Evolutionary conservation across 2,888 invertebrate species (phyloP).

Genomic region (Diplolepis rosae): DNA sequence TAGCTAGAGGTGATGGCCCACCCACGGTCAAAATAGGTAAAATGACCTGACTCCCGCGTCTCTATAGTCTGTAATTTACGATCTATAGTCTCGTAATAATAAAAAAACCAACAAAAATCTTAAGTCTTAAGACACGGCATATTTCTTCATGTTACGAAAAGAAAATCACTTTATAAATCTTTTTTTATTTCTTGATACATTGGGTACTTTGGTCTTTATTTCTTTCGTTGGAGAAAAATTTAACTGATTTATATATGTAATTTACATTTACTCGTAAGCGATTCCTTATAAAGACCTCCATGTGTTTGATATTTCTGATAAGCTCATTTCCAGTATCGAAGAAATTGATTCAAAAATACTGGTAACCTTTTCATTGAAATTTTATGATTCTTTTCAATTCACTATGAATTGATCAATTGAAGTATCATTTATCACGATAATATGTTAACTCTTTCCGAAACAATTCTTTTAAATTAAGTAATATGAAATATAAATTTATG

Average conservation of each 20-base stretch:
- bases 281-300: constrained; percentile 18
- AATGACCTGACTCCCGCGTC: constrained; percentile 9
- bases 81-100: constrained; percentile 7
- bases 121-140: background rate
- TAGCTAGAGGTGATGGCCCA: constrained; percentile 14
- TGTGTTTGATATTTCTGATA: constrained; percentile 12
- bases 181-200: constrained; percentile 13
- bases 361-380: no score
- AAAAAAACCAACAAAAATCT: constrained; percentile 6
- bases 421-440: no score
- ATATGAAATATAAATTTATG: no score
- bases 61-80: constrained; percentile 24
- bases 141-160: constrained; percentile 15
- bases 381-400: no score
- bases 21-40: constrained; percentile 19
- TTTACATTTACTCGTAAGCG: constrained; percentile 7
- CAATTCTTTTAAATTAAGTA: no score
- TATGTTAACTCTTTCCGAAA: no score
- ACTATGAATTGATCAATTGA: no score
- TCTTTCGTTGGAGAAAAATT: background rate
- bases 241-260: constrained; percentile 19
- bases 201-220: constrained; percentile 11
- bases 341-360: no score
- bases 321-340: constrained; percentile 9
- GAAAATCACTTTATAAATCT: constrained; percentile 26